Evolutionary conservation across 2,888 invertebrate genomes (phyloP).

Genomic region (Galerucella nymphaeae): DNA sequence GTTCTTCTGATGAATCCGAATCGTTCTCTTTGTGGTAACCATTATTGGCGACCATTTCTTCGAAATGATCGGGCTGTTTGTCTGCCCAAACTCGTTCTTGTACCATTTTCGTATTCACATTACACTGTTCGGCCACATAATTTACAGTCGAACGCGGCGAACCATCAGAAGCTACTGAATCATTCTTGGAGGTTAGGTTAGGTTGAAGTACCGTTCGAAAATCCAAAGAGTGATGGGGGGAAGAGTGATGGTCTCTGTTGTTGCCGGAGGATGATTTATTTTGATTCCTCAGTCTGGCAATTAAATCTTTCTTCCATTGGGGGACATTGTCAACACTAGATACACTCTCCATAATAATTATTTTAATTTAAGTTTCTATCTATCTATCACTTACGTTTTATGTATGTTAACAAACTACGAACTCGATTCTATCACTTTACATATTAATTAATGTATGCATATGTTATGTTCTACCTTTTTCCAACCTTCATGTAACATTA

Average conservation of each 20-base stretch:
- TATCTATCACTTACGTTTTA: not conserved
- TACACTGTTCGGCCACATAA: conserved; percentile 41
- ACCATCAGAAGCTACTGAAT: conserved; percentile 47
- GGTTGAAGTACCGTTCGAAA: conserved; percentile 58
- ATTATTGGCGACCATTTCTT: conserved; percentile 50
- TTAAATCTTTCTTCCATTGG: conserved; percentile 87
- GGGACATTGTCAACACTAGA: conserved; percentile 66
- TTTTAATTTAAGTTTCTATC: conserved; percentile 15
- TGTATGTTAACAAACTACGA: conserved; percentile 16
- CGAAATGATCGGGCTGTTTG: conserved; percentile 44
- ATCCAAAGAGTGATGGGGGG: conserved; percentile 45
- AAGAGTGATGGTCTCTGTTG: conserved; percentile 43
- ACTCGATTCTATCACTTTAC: conserved; percentile 18
- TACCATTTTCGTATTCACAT: conserved; percentile 65
- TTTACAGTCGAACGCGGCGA: conserved; percentile 30
- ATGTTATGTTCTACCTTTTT: conserved; percentile 11
- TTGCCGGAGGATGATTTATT: conserved; percentile 54
- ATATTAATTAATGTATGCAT: conserved; percentile 15
- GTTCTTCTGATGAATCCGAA: conserved; percentile 78
- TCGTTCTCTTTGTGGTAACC: conserved; percentile 61
- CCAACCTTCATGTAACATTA: conserved; percentile 20
- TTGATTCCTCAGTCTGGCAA: conserved; percentile 75
- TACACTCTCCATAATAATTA: conserved; percentile 32
- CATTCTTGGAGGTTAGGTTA: conserved; percentile 50
- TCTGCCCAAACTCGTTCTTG: conserved; percentile 63